Percentiles rank a stretch among this genome's conserved stretches.
phyloP scores from a whole-genome alignment of 2,113 vertebrate species.

The Indicator indicator region DNA sequence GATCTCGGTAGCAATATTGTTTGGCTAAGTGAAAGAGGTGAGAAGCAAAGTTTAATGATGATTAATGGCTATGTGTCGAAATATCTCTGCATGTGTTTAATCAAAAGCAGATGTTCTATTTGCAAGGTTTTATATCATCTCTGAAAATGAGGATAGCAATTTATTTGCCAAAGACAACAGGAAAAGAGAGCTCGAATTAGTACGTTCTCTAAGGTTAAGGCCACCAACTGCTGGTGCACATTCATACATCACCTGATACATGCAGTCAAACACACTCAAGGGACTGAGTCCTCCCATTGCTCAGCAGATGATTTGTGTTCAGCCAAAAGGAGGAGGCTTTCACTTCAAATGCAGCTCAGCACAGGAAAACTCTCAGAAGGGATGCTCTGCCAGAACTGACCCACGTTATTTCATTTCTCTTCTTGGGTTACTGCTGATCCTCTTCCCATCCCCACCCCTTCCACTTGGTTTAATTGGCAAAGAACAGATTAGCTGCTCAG shows the following conservation, averaged over 20 bases:
- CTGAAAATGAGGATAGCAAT: neutral
- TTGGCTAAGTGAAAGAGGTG: neutral
- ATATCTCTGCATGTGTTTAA: slow-evolving; percentile 13
- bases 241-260: neutral
- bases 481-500: neutral
- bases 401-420: neutral
- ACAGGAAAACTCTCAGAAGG: neutral
- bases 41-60: slow-evolving; percentile 5
- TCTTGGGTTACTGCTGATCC: neutral
- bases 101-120: slow-evolving; percentile 47
- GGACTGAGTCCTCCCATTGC: neutral
- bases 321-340: neutral
- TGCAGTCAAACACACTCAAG: neutral
- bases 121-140: neutral
- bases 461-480: neutral
- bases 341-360: neutral
- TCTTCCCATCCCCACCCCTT: neutral
- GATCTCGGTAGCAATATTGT: neutral
- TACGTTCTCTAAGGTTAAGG: neutral
- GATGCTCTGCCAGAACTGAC: neutral
- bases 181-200: neutral
- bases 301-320: neutral
- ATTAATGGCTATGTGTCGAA: slow-evolving; percentile 20
- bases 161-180: slow-evolving; percentile 13
- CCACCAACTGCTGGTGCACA: neutral